Conservation (phyloP, 2,113 vertebrate genomes). For the Ursus arctos region DNA sequence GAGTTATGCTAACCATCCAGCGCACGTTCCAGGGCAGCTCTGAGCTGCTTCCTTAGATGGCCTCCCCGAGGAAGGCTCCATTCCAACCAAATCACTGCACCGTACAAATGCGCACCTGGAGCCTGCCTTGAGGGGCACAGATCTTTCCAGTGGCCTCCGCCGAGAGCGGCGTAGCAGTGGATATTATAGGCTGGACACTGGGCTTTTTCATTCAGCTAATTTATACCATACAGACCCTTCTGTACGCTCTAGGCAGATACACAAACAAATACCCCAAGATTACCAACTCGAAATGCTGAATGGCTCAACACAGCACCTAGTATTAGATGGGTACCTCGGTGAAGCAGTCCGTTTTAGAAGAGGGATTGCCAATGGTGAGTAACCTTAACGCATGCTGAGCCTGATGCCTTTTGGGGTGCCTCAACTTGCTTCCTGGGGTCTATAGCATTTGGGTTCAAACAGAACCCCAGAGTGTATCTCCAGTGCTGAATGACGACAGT, state of each 20-base stretch:
- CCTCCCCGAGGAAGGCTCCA: background rate
- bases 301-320: background rate
- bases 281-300: background rate
- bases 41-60: background rate
- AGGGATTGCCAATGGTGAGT: background rate
- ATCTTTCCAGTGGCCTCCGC: background rate
- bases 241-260: background rate
- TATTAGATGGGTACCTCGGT: background rate
- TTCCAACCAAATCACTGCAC: background rate
- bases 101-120: background rate
- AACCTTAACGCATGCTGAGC: background rate
- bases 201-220: slow-evolving; percentile 64
- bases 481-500: background rate
- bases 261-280: slow-evolving; percentile 50
- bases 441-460: background rate
- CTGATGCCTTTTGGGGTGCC: background rate
- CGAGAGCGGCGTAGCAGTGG: background rate
- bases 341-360: background rate
- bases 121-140: background rate
- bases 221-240: slow-evolving; percentile 24
- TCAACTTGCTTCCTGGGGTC: background rate
- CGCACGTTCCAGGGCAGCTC: background rate
- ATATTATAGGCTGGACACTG: slow-evolving; percentile 2
- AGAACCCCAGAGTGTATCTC: background rate
- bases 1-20: background rate